Evolutionary conservation across 1,140 invertebrate species (phyloP), one percentile per base, ranked within the genome.

Genomic region (Drosophila pseudoananassae): DNA sequence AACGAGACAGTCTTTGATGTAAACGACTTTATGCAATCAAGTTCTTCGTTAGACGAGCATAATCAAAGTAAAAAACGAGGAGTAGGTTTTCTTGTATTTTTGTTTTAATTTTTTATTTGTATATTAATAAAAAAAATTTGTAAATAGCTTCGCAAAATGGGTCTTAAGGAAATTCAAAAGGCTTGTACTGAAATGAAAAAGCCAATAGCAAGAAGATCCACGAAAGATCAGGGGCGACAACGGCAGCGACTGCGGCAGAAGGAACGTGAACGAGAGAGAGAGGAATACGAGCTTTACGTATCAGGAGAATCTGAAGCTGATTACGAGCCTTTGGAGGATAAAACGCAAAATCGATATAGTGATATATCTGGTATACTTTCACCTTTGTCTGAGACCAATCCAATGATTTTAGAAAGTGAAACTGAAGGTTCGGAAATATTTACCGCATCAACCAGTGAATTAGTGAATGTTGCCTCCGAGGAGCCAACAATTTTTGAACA

Each of bases 91-190:
- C 1, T 15, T 45, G n/a, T 3, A 20, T 20, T 0, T 6, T n/a
- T 29, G 0, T 25, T 17, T 25, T 8, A 10, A 20, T 8, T 25
- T 15, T n/a, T 9, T 4, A 17, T 8, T 23, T 10, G 17, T 4
- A 45, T 6, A 20, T 23, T 36, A 36, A 3, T 36, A 4, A 31
- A 31, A 2, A 7, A 36, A 10, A 38, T 55, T n/a, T 17, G 3
- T 40, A 33, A 12, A 3, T 49, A 85, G 82, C 58, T 53, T 1
- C 82, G 78, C 9, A 78, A 77, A 61, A 51, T 82, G 54, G 74
- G 78, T 0, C 46, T 85, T 1, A 17, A 15, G 8, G 82, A 85
- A 43, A 69, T 82, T 6, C 40, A 69, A n/a, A 31, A 54, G 12
- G 43, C 31, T 0, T 69, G 65, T 4, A 20, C 12, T 14, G 49